Base-by-base conservation (phyloP, 1,140 invertebrate species). In the Asbolus verrucosus region DNA sequence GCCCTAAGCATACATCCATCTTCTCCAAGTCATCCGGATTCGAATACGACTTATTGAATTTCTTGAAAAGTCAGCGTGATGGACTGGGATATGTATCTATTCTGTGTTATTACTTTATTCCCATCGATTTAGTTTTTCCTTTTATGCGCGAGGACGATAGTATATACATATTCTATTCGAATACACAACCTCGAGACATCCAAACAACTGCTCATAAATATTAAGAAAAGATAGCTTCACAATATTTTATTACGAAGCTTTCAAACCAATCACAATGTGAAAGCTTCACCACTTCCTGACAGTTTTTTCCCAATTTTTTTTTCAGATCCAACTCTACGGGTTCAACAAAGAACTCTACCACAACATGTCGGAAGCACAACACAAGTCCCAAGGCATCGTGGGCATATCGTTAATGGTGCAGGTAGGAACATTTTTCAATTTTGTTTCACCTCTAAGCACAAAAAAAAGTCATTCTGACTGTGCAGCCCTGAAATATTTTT, bases 331-430 rank as follows among this genome's bases (percentile, higher is more conserved):
- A 84, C 85, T 98, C 30, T 95, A 96, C 76, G 96, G 95, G 1
- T 98, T 94, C 84, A 98, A 98, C 81, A 92, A 94, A 68, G 94
- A 98, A 81, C 85, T 98, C n/a, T 98, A 98, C 84, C 92, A 93
- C 78, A 98, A 98, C 82, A 95, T 97, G 89, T 92, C 94, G 19
- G 94, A 97, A 83, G 96, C 96, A 14, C 92, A 95, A 75, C 92
- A 95, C 80, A 94, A 94, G 82, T 94, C 93, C 21, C 94, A 96
- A 81, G 96, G 96, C 19, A 88, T 98, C 70, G 92, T 97, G 4
- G 95, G 91, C 5, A 93, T 98, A 71, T 95, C 95, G 9, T 83
- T 98, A 68, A 94, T 98, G 89, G 91, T 98, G 36, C 94, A 98
- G 89, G 94, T 95, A 84, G 86, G 79, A 75, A 71, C 18, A 27